phyloP scores from a whole-genome alignment of 2,888 invertebrate genomes.

The Lochmaea capreae region DNA sequence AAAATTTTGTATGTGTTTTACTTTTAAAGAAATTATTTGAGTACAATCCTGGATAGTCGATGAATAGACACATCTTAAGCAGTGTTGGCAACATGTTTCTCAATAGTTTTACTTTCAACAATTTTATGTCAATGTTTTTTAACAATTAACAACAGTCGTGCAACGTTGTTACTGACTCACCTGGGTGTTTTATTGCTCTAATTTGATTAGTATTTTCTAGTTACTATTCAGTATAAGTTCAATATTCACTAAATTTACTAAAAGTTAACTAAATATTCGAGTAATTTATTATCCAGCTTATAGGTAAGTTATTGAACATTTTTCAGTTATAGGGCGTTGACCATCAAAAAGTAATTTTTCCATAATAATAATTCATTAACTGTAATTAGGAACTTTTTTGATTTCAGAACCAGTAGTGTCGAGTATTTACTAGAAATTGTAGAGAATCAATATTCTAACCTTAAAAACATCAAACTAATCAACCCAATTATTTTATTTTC shows the following conservation, averaged over 20 bases:
- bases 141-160: slow-evolving; percentile 14
- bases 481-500: slow-evolving; percentile 11
- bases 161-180: slow-evolving; percentile 17
- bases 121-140: slow-evolving; percentile 5
- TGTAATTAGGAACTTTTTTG: neutral
- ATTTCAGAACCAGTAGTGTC: neutral
- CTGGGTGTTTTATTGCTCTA: slow-evolving; percentile 5
- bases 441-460: neutral
- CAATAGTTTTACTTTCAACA: slow-evolving; percentile 11
- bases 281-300: neutral
- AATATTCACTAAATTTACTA: neutral
- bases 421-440: neutral
- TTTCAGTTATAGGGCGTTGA: slow-evolving; percentile 23
- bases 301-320: slow-evolving; percentile 12
- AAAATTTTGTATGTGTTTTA: too few relatives aligned
- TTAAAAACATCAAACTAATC: neutral
- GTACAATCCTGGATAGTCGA: neutral
- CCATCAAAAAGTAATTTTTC: slow-evolving; percentile 10
- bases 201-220: neutral
- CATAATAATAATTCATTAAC: neutral
- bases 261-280: neutral
- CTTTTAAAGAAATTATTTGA: neutral
- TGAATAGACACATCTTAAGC: neutral
- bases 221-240: neutral
- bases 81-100: slow-evolving; percentile 1